phyloP scores from a whole-genome alignment of 2,113 vertebrate genomes.

The Cervus canadensis region DNA sequence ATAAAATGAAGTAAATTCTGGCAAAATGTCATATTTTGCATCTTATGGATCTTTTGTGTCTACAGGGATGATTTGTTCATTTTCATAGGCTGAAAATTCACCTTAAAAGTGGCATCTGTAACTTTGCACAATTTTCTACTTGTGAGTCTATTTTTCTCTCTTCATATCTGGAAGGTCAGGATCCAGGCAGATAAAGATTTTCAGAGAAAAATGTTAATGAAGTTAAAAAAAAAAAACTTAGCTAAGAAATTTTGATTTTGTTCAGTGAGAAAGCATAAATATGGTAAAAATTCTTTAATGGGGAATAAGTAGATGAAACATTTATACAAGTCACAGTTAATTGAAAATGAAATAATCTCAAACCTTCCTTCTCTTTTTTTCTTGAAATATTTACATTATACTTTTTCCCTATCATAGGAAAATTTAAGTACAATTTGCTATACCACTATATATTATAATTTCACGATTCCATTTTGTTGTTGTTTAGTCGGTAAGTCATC shows the following conservation, averaged over 20 bases:
- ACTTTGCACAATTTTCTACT: neutral
- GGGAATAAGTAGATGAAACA: neutral
- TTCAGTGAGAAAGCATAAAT: neutral
- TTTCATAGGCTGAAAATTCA: neutral
- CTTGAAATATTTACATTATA: neutral
- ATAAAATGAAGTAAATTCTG: neutral
- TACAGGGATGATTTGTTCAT: neutral
- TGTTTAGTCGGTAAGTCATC: neutral
- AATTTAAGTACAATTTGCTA: neutral
- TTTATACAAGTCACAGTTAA: neutral
- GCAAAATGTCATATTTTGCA: neutral
- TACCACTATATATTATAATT: neutral
- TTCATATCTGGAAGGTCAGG: neutral
- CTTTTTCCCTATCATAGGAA: neutral
- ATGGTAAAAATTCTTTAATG: neutral
- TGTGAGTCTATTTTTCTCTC: neutral
- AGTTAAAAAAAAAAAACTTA: neutral
- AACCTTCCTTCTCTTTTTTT: neutral
- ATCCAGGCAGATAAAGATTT: neutral
- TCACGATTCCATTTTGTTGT: neutral
- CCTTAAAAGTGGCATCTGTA: neutral
- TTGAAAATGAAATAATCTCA: neutral
- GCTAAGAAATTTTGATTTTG: neutral
- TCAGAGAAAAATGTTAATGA: neutral
- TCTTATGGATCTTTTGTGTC: neutral